These are phyloP conservation scores for Drosophila niveifrons DNA, from an alignment of 2,888 invertebrate species.

Conservation along the genomic window DNA sequence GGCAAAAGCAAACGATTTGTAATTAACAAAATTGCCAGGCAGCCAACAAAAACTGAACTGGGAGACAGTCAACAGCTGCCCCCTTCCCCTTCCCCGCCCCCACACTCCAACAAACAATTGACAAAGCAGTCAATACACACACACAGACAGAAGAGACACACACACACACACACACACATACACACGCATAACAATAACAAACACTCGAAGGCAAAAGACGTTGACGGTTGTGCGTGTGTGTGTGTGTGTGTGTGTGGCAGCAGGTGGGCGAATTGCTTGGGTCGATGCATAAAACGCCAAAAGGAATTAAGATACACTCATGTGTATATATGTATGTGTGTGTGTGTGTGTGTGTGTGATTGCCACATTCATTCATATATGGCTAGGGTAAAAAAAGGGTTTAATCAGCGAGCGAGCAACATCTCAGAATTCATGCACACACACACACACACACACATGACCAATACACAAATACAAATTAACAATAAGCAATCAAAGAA, in stretches of 20 bases:
- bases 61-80: conserved; percentile 39
- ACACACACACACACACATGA: conserved; percentile 31
- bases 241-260: conserved; percentile 31
- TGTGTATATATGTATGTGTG: conserved; percentile 33
- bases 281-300: conserved; percentile 75
- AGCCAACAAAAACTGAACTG: conserved; percentile 56
- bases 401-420: conserved; percentile 71
- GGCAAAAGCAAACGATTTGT: conserved; percentile 82
- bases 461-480: conserved; percentile 79
- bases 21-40: conserved; percentile 86
- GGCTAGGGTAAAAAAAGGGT: conserved; percentile 73
- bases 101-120: conserved; percentile 59
- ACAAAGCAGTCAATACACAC: conserved; percentile 75
- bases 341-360: conserved; percentile 47
- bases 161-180: conserved; percentile 25
- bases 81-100: too few relatives aligned
- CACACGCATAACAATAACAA: conserved; percentile 60
- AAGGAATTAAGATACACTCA: conserved; percentile 70
- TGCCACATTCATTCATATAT: conserved; percentile 57
- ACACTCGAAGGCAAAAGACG: conserved; percentile 58
- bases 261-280: conserved; percentile 66
- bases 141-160: not conserved
- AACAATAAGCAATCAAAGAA: conserved; percentile 80
- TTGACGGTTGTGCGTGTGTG: conserved; percentile 17
- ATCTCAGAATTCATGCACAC: conserved; percentile 35